Base-by-base conservation (phyloP, 1,140 invertebrate species). In the Sminthurides bifidus region DNA sequence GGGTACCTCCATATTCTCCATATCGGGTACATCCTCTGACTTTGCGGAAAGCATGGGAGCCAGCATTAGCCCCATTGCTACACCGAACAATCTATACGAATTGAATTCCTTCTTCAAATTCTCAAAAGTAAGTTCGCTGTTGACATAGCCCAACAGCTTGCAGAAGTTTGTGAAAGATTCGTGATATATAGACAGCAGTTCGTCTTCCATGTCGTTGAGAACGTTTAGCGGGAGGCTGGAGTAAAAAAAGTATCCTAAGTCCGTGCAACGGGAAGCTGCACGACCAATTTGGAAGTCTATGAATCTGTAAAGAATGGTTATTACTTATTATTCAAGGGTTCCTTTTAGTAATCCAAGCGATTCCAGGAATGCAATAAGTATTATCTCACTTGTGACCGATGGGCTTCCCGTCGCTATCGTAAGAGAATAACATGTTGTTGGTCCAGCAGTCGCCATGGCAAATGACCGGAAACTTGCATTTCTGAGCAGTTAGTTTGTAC, bases 361-460 rank as follows among this genome's bases (percentile, higher is more conserved):
- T n/a, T n/a, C n/a, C n/a, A n/a, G n/a, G n/a, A n/a, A n/a, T n/a
- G n/a, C n/a, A n/a, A n/a, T n/a, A n/a, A n/a, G n/a, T n/a, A 43
- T 10, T 10, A n/a, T 43, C 40, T 43, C 30, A 48, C 12, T 69
- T 62, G 12, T 55, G 1, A 30, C 41, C 38, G 0, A 62, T 33
- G 1, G 48, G 56, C 54, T 63, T 58, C 23, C 44, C 37, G 0
- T 24, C 30, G 17, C 33, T 38, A 35, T 51, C 72, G 56, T 79
- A 78, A 44, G 74, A 72, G 64, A 83, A 84, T 1, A 84, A 64
- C 59, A 84, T 76, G 67, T 85, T 85, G 59, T 84, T 84, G 0
- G 81, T 82, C 82, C 82, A 84, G 65, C 81, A 84, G 56, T 84
- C 82, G 0, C 83, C 83, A 59, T 85, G 83, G 2, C 56, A 63